Evolutionary conservation across 2,888 invertebrate species (phyloP).

Genomic region (Xylocampa areola): DNA sequence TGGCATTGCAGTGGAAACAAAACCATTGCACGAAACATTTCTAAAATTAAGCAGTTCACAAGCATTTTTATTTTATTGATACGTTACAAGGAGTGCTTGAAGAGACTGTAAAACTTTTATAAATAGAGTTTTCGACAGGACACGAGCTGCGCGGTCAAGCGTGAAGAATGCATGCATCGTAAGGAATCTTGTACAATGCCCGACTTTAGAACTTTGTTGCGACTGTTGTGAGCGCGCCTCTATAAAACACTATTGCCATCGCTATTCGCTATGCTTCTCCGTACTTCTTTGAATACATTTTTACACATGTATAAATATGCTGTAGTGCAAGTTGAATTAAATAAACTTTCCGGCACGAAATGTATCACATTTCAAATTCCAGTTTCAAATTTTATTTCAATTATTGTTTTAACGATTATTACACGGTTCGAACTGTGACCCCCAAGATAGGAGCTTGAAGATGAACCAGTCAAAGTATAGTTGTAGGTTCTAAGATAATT

Average conservation of each 20-base stretch:
- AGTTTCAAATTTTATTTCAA: no score
- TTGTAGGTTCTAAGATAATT: no score
- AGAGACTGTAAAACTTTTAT: slow-evolving; percentile 37
- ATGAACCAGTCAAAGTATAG: no score
- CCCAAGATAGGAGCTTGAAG: no score
- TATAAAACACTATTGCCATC: slow-evolving; percentile 72
- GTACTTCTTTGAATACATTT: slow-evolving; percentile 68
- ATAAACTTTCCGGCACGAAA: slow-evolving; percentile 29
- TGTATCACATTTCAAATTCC: no score
- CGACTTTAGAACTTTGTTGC: slow-evolving; percentile 61
- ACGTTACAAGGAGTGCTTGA: slow-evolving; percentile 30
- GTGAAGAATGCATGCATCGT: slow-evolving; percentile 73
- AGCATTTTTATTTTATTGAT: slow-evolving; percentile 18
- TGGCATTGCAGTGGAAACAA: not conserved
- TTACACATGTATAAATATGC: slow-evolving; percentile 68
- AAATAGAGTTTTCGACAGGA: slow-evolving; percentile 52
- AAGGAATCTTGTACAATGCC: slow-evolving; percentile 69
- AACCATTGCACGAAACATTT: not conserved
- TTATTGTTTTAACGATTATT: no score
- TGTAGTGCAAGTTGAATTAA: slow-evolving; percentile 58
- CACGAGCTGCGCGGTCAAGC: slow-evolving; percentile 62
- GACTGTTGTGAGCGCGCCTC: slow-evolving; percentile 61
- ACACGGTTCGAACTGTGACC: no score
- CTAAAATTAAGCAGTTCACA: slow-evolving; percentile 3
- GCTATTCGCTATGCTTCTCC: slow-evolving; percentile 60